Conservation (phyloP, 2,797 vertebrate genomes). For the Gymnoscopelus microlampas region DNA sequence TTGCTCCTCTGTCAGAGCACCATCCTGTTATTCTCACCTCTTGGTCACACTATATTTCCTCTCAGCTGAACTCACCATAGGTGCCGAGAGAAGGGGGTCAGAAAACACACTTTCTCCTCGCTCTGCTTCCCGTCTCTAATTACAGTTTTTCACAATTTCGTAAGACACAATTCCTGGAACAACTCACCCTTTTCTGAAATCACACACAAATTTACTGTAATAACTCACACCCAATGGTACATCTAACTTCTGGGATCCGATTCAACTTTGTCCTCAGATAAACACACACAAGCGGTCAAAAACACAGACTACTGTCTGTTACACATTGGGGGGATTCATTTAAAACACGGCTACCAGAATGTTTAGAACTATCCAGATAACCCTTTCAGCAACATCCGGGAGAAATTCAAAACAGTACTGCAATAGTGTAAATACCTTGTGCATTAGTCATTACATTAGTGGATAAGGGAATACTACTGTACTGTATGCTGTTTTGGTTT, state of each 20-base stretch:
- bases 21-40: no score
- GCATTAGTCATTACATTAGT: not conserved
- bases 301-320: not conserved
- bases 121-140: not conserved
- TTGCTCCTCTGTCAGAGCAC: no score
- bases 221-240: no score
- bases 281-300: no score
- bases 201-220: no score
- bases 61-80: not conserved
- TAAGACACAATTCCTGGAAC: no score
- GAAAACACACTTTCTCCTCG: not conserved
- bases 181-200: no score
- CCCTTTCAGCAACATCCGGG: conserved; percentile 3
- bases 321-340: conserved; percentile 9
- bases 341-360: conserved; percentile 16
- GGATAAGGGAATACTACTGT: not conserved
- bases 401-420: conserved; percentile 2
- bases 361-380: conserved; percentile 10
- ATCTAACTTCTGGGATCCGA: no score
- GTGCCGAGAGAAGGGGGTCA: not conserved
- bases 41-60: not conserved
- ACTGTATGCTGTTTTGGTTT: not conserved
- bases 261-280: no score
- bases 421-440: not conserved
- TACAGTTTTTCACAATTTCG: not conserved